Evolutionary conservation across 2,888 invertebrate genomes (phyloP).

Genomic region (Caradrina kadenii): DNA sequence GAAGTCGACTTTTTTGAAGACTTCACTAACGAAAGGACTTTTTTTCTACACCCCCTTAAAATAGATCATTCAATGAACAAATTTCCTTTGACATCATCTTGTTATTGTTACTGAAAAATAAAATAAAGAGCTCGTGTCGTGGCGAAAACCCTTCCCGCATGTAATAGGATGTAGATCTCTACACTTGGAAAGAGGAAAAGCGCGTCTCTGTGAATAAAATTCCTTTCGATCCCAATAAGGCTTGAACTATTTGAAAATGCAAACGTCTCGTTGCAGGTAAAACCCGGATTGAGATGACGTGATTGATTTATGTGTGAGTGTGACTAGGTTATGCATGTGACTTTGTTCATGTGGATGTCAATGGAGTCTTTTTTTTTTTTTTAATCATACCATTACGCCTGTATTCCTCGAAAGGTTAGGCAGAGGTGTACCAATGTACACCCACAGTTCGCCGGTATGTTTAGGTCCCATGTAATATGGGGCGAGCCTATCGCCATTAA

Average conservation of each 20-base stretch:
- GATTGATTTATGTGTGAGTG: neutral
- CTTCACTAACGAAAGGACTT: neutral
- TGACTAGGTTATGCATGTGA: no score
- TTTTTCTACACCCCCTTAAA: neutral
- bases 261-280: neutral
- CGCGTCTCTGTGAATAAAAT: neutral
- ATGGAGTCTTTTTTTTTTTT: no score
- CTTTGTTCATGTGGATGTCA: no score
- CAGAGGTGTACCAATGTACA: no score
- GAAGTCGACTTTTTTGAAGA: no score
- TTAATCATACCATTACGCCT: no score
- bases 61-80: slow-evolving; percentile 7
- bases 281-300: neutral
- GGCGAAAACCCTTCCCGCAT: neutral
- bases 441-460: no score
- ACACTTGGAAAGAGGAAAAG: slow-evolving; percentile 15
- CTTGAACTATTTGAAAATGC: neutral
- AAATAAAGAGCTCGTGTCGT: slow-evolving; percentile 1
- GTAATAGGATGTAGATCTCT: slow-evolving; percentile 33
- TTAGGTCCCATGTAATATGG: no score
- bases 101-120: slow-evolving; percentile 9
- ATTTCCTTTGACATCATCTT: slow-evolving; percentile 5
- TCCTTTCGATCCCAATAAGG: slow-evolving; percentile 26
- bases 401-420: no score
- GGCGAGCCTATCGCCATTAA: no score